Base-by-base conservation (phyloP, 2,797 vertebrate species). In the Prunella strophiata region DNA sequence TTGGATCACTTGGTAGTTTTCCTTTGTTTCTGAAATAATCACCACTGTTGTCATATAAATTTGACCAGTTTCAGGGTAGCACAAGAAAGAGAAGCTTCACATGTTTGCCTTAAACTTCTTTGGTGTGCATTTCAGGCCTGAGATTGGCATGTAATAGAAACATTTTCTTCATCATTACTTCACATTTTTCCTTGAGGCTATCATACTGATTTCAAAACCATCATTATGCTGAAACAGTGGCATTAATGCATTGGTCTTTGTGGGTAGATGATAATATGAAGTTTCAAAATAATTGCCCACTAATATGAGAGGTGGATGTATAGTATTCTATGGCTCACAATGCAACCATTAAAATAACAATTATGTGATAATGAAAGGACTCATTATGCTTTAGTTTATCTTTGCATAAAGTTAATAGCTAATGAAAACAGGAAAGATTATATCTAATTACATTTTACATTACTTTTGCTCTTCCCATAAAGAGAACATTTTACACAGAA, bases 351-450 rank as follows among this genome's bases (percentile, higher is more conserved):
- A 97, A 97, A 97, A 94, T 96, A 97, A 97, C 67, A 97, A 97
- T 97, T 97, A 97, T 32, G 54, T 96, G 96, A 94, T 97, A 96
- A 97, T 94, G 96, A 96, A 97, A 97, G 94, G 96, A 95, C 81
- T 96, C 91, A 85, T 97, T 97, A 96, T 94, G 80, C 91, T 95
- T 97, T 94, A 95, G 97, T 98, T 98, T 98, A 97, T 98, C 97
- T 97, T 97, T 97, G 96, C 93, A 96, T 96, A 96, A 97, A 96
- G 91, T 96, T 97, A 97, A 97, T 96, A 97, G 94, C 89, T 97
- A 96, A 96, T 95, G 94, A 96, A 98, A 95, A 96, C 91, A 90
- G 47, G 86, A 88, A 95, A 95, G 95, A 96, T 97, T 96, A 62
- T 76, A 87, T 98, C 93, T 98, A 97, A 97, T 97, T 97, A 96